Percentiles rank a stretch among this genome's conserved stretches.
These are phyloP conservation scores for Lota lota DNA, from an alignment of 2,113 vertebrate species.

Conservation along the genomic window DNA sequence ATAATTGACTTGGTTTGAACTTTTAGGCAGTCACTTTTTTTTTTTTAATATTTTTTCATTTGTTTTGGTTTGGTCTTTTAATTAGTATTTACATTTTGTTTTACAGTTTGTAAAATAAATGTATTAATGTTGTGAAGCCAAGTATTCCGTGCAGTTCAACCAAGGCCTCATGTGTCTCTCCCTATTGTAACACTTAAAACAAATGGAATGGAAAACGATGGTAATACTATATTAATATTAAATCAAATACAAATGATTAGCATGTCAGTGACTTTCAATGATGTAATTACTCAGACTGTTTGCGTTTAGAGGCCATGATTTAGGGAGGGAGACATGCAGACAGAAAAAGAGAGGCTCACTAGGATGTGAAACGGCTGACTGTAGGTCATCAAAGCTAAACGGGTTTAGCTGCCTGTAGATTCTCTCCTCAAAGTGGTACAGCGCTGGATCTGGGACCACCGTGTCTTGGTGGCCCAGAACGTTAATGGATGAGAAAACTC, in stretches of 20 bases:
- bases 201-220: not conserved
- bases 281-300: no score
- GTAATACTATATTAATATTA: not conserved
- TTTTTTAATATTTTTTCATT: no score
- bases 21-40: no score
- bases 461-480: conserved; percentile 34
- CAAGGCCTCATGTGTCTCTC: no score
- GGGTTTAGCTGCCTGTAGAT: conserved; percentile 45
- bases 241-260: not conserved
- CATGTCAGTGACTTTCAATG: not conserved
- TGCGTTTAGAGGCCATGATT: no score
- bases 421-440: conserved; percentile 52
- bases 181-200: no score
- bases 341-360: conserved; percentile 66
- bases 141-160: no score
- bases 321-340: not conserved
- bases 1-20: no score
- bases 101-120: no score
- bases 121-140: no score
- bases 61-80: no score
- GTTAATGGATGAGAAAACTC: conserved; percentile 20
- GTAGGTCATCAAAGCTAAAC: conserved; percentile 44
- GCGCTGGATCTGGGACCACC: conserved; percentile 43
- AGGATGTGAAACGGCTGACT: conserved; percentile 65
- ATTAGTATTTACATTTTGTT: no score